These are phyloP conservation scores for Pachyuromys duprasi DNA, from an alignment of 2,797 vertebrate species.

Conservation along the genomic window DNA sequence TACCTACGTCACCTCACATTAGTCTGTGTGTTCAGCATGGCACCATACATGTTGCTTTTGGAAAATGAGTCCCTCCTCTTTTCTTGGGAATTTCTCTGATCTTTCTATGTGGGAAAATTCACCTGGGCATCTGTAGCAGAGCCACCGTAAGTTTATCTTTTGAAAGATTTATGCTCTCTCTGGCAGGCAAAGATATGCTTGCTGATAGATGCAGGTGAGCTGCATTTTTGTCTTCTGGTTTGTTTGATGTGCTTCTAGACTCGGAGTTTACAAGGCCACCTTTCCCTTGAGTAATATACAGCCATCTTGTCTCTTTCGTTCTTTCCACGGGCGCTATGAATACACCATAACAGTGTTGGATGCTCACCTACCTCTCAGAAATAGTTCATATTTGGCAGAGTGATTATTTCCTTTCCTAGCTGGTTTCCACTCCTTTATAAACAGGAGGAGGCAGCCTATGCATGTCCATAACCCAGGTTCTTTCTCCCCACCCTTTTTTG, in stretches of 20 bases:
- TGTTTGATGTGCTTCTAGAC: not conserved
- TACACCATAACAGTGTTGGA: not conserved
- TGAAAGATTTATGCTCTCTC: not conserved
- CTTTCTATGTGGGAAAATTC: not conserved
- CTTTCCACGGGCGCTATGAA: not conserved
- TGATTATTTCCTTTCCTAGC: not conserved
- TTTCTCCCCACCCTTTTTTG: constrained; percentile 3
- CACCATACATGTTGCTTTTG: not conserved
- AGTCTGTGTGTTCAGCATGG: not conserved
- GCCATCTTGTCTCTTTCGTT: not conserved
- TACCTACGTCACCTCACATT: not conserved
- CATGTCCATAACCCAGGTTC: not conserved
- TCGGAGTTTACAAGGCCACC: not conserved
- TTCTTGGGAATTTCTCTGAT: not conserved
- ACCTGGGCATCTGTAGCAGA: not conserved
- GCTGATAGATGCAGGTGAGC: not conserved
- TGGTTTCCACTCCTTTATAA: not conserved
- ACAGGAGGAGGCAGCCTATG: not conserved
- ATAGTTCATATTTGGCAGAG: not conserved
- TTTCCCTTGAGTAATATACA: not conserved
- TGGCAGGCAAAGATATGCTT: not conserved
- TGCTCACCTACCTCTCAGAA: not conserved
- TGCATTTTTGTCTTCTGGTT: constrained; percentile 45
- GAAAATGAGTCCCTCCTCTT: not conserved
- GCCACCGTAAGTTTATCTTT: not conserved